A percentile compares a stretch with the other conserved stretches of the same genome.
These are phyloP conservation scores for Metopolophium dirhodum DNA, from an alignment of 1,140 invertebrate species.

Conservation along the genomic window DNA sequence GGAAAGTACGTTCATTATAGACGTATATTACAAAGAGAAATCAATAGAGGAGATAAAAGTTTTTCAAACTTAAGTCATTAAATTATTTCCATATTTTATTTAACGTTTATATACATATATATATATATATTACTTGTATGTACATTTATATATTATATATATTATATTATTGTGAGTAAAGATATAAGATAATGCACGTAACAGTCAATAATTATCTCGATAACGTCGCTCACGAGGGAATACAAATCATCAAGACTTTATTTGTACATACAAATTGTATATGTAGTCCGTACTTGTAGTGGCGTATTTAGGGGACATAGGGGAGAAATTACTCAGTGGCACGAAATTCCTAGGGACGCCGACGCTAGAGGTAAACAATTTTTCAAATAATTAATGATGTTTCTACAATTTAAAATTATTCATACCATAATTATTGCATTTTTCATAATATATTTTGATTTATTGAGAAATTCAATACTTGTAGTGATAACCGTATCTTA, in stretches of 20 bases:
- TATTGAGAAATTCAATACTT: too few species aligned
- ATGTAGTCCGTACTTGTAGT: neutral
- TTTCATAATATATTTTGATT: too few species aligned
- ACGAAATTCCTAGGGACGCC: neutral
- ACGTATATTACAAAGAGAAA: neutral
- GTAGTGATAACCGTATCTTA: too few species aligned
- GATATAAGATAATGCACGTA: neutral
- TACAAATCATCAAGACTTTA: neutral
- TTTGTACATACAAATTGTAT: neutral
- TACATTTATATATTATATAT: neutral
- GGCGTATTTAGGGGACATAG: neutral
- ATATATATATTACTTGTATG: neutral
- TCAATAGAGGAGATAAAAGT: constrained; percentile 10
- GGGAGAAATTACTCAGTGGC: neutral
- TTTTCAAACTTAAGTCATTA: constrained; percentile 17
- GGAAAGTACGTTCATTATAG: neutral
- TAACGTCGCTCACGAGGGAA: neutral
- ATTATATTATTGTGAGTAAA: neutral
- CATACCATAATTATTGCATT: too few species aligned
- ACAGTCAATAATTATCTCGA: neutral
- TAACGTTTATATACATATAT: neutral
- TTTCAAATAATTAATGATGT: too few species aligned
- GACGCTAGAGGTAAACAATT: neutral
- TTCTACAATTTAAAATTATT: too few species aligned
- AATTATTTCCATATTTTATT: constrained; percentile 14